A percentile compares a stretch with the other conserved stretches of the same genome.
Evolutionary conservation across 2,888 invertebrate genomes (phyloP).

Genomic region (Loripinus fragilis): DNA sequence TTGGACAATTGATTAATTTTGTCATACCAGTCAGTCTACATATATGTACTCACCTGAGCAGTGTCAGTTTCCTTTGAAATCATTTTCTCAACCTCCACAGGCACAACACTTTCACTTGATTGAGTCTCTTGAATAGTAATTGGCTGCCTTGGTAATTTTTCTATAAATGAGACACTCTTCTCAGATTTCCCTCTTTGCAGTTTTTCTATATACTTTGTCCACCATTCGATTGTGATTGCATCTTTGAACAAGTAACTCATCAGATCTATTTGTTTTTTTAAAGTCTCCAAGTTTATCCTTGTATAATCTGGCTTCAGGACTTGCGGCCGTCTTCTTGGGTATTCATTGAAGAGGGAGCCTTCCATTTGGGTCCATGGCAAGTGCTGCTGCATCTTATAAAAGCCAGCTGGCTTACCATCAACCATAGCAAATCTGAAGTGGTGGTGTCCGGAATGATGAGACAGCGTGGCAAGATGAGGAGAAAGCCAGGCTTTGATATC

Average conservation of each 20-base stretch:
- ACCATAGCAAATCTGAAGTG: neutral
- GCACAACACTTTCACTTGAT: neutral
- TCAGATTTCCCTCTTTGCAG: neutral
- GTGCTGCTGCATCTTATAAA: neutral
- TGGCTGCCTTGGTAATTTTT: neutral
- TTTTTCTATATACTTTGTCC: neutral
- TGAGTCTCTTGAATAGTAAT: neutral
- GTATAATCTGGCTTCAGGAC: conserved; percentile 9
- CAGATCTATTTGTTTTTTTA: neutral
- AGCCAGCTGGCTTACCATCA: neutral
- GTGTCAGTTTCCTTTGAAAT: neutral
- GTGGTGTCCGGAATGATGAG: neutral
- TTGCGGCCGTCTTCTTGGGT: neutral
- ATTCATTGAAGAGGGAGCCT: neutral
- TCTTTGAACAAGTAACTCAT: neutral
- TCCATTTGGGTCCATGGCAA: neutral
- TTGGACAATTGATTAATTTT: no score
- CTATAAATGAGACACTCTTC: neutral
- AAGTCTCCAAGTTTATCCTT: neutral
- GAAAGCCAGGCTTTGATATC: conserved; percentile 27
- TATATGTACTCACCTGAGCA: no score
- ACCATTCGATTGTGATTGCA: neutral
- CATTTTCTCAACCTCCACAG: neutral
- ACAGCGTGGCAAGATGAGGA: neutral
- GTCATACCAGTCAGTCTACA: no score